Evolutionary conservation across 2,797 vertebrate genomes (phyloP).

Genomic region (Ceryle rudis): DNA sequence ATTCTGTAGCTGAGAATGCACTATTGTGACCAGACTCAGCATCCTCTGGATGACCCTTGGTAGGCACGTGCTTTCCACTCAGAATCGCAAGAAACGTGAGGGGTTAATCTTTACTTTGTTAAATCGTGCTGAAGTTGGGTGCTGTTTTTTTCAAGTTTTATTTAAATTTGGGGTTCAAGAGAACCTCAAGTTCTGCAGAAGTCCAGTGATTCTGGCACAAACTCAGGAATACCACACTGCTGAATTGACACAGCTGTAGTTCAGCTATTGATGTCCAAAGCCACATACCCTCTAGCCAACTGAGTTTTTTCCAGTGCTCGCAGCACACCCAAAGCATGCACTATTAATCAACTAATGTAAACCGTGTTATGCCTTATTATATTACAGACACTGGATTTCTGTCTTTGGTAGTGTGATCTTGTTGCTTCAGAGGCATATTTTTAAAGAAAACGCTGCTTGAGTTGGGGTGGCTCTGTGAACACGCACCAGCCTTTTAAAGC

Average conservation of each 20-base stretch:
- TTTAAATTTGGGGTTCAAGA: neutral
- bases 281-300: neutral
- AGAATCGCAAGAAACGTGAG: neutral
- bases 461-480: neutral
- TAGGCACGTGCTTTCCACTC: neutral
- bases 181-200: neutral
- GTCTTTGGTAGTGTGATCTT: neutral
- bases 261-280: conserved; percentile 2
- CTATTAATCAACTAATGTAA: conserved; percentile 20
- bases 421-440: neutral
- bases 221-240: neutral
- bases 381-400: conserved; percentile 13
- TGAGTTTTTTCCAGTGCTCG: conserved; percentile 18
- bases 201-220: neutral
- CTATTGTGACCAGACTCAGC: neutral
- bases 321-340: conserved; percentile 14
- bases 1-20: neutral
- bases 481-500: neutral
- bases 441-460: neutral
- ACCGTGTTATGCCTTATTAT: conserved; percentile 12
- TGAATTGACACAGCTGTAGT: neutral
- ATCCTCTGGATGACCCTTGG: neutral
- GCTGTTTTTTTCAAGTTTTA: neutral
- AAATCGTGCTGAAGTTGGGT: neutral
- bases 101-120: neutral